A percentile compares a stretch with the other conserved stretches of the same genome.
Conservation (phyloP, 1,140 invertebrate species). For the Wasmannia auropunctata region DNA sequence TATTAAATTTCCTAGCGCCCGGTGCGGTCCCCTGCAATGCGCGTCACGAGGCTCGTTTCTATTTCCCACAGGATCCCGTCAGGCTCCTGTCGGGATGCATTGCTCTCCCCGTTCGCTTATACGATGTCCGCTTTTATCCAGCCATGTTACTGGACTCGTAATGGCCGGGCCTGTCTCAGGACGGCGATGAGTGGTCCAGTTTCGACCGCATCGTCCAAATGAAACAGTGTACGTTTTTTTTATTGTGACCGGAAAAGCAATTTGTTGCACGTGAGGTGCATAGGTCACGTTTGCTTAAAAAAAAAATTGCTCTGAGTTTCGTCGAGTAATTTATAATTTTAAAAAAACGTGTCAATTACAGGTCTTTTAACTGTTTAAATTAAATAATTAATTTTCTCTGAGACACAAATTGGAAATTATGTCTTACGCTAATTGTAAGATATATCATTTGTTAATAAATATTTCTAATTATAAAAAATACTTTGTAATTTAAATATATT, state of each 20-base stretch:
- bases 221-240: slow-evolving; percentile 18
- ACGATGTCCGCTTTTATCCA: slow-evolving; percentile 30
- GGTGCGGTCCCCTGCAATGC: slow-evolving; percentile 6
- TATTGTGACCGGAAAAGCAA: neutral
- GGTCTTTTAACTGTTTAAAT: neutral
- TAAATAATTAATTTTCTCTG: neutral
- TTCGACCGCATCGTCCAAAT: neutral
- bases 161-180: slow-evolving; percentile 32
- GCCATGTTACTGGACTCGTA: slow-evolving; percentile 22
- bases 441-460: neutral
- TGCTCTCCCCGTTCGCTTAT: neutral
- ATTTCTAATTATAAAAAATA: neutral
- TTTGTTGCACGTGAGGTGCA: neutral
- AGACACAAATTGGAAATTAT: neutral
- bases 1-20: slow-evolving; percentile 70
- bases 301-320: neutral
- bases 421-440: neutral
- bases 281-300: neutral
- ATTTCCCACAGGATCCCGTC: slow-evolving; percentile 65
- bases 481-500: neutral
- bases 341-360: neutral
- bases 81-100: slow-evolving; percentile 31
- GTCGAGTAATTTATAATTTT: neutral
- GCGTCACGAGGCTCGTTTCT: slow-evolving; percentile 6
- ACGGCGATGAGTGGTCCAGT: slow-evolving; percentile 5